A percentile compares a stretch with the other conserved stretches of the same genome.
phyloP scores from a whole-genome alignment of 2,113 vertebrate genomes.

The Numida meleagris region DNA sequence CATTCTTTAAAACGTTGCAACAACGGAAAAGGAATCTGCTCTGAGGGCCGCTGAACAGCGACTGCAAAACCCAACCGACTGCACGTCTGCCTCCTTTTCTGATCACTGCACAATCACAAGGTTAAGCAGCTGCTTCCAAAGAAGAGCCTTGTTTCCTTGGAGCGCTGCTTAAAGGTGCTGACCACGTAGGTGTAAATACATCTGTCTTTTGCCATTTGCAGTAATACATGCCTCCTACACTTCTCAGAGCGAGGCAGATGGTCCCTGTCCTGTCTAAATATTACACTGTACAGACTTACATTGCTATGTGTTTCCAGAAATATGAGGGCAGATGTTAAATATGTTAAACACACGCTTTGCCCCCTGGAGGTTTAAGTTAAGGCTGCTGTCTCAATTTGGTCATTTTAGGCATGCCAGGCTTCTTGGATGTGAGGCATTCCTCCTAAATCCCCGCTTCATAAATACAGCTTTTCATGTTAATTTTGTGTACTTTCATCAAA shows the following conservation, averaged over 20 bases:
- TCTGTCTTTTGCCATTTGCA: conserved; percentile 84
- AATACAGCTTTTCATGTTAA: conserved; percentile 65
- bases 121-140: conserved; percentile 85
- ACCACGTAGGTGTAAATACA: conserved; percentile 93
- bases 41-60: neutral
- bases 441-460: conserved; percentile 65
- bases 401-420: conserved; percentile 76
- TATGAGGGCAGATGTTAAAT: conserved; percentile 82
- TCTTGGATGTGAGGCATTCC: conserved; percentile 61
- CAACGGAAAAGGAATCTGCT: neutral
- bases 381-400: conserved; percentile 75
- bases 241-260: conserved; percentile 78
- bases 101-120: conserved; percentile 37
- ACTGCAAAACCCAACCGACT: neutral
- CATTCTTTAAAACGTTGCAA: neutral
- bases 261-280: conserved; percentile 77
- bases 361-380: conserved; percentile 78
- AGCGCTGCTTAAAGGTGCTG: conserved; percentile 84
- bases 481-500: conserved; percentile 64
- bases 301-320: conserved; percentile 74
- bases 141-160: conserved; percentile 75
- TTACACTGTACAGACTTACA: conserved; percentile 70
- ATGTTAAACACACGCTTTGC: conserved; percentile 77
- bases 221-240: conserved; percentile 69
- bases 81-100: neutral